Percentiles rank a stretch among this genome's conserved stretches.
Evolutionary conservation across 2,888 invertebrate species (phyloP).

Genomic region (Rhogogaster chlorosoma): DNA sequence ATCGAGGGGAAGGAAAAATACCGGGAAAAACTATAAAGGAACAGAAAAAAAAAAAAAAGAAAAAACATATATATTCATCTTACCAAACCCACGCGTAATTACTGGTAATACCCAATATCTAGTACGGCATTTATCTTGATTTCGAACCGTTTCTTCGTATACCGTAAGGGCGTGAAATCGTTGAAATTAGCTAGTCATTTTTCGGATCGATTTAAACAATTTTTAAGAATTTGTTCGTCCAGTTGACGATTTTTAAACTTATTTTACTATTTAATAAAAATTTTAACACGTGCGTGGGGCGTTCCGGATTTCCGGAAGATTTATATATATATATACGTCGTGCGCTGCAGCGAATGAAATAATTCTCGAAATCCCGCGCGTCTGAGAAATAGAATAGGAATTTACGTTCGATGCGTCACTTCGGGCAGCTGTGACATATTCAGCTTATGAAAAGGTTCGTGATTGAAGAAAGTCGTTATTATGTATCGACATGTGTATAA

Average conservation of each 20-base stretch:
- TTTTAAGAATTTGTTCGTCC: too few species aligned
- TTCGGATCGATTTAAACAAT: too few species aligned
- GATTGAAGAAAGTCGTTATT: background rate
- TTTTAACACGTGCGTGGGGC: background rate
- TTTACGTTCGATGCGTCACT: background rate
- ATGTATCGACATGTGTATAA: too few species aligned
- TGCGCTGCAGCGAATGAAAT: background rate
- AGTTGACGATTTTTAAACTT: background rate
- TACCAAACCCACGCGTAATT: too few species aligned
- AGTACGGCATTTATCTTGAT: too few species aligned
- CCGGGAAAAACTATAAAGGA: background rate
- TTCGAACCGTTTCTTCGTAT: too few species aligned
- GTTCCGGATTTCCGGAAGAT: constrained; percentile 6
- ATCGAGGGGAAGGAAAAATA: background rate
- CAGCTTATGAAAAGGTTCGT: background rate
- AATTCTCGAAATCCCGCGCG: background rate
- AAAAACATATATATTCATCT: too few species aligned
- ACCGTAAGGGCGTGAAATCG: too few species aligned
- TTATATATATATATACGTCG: background rate
- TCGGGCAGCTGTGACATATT: background rate
- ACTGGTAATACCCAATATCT: too few species aligned
- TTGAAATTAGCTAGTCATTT: too few species aligned
- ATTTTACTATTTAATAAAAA: background rate
- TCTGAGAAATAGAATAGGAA: background rate
- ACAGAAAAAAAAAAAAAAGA: background rate